These are phyloP conservation scores for Cyphomyrmex costatus DNA, from an alignment of 1,140 invertebrate species.

Conservation along the genomic window DNA sequence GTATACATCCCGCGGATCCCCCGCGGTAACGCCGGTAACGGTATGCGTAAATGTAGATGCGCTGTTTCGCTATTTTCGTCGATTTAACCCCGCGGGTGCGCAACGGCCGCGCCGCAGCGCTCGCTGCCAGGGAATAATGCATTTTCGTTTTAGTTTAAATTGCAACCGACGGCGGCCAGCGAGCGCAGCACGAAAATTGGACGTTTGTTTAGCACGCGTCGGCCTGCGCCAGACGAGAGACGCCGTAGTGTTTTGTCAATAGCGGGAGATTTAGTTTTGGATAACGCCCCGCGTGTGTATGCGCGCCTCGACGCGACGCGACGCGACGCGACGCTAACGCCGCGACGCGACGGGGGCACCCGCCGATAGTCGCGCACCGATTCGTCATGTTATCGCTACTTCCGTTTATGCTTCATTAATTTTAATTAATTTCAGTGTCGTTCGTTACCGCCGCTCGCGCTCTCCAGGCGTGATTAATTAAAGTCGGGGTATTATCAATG, in stretches of 20 bases:
- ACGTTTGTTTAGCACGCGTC: constrained; percentile 49
- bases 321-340: neutral
- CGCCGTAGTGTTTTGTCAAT: constrained; percentile 73
- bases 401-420: constrained; percentile 78
- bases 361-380: constrained; percentile 66
- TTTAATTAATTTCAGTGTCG: constrained; percentile 76
- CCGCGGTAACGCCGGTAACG: no score
- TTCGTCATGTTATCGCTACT: constrained; percentile 77
- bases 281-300: constrained; percentile 28
- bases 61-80: constrained; percentile 82
- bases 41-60: constrained; percentile 67
- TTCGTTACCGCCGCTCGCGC: constrained; percentile 62
- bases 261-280: constrained; percentile 68
- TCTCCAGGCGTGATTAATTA: constrained; percentile 67
- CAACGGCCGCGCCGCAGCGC: neutral
- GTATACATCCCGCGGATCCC: constrained; percentile 35
- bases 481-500: constrained; percentile 69
- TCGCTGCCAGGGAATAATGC: constrained; percentile 75
- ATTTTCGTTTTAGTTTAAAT: constrained; percentile 79
- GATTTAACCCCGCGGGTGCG: constrained; percentile 68
- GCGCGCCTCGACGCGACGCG: neutral
- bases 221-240: constrained; percentile 33
- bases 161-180: constrained; percentile 44
- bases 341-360: constrained; percentile 47
- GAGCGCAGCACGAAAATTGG: constrained; percentile 51